A percentile compares a stretch with the other conserved stretches of the same genome.
These are phyloP conservation scores for Melipona beecheii DNA, from an alignment of 2,888 invertebrate species.

Conservation along the genomic window DNA sequence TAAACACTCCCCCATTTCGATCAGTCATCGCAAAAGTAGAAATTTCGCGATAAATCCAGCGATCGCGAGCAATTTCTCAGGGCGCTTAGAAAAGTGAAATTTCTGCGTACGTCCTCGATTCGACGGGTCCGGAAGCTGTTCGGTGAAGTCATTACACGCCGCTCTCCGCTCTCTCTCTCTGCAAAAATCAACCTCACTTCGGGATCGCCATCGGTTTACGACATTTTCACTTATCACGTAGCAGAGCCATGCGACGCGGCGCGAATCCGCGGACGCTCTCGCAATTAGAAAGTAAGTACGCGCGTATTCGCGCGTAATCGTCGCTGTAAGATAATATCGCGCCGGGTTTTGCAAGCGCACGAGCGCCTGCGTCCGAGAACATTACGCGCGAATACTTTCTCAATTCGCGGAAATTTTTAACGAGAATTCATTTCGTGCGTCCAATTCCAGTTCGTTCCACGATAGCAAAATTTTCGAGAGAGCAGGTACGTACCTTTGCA, in stretches of 20 bases:
- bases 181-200: not conserved
- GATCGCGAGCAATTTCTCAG: not conserved
- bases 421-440: no score
- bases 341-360: constrained; percentile 54
- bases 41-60: not conserved
- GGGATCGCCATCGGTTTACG: not conserved
- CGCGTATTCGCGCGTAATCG: constrained; percentile 56
- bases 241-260: not conserved
- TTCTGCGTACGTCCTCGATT: not conserved
- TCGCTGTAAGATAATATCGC: constrained; percentile 59
- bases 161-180: not conserved
- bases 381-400: no score
- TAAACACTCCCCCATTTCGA: no score
- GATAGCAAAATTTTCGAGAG: no score
- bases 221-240: constrained; percentile 6
- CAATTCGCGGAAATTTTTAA: no score
- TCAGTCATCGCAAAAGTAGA: no score
- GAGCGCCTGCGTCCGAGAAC: not conserved
- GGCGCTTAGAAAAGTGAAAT: not conserved
- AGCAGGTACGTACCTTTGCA: no score
- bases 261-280: constrained; percentile 30
- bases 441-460: no score
- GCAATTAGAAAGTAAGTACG: constrained; percentile 67
- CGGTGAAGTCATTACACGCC: not conserved
- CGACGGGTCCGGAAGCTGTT: not conserved